Evolutionary conservation across 2,797 vertebrate species (phyloP).

Genomic region (Phaenicophaeus curvirostris): DNA sequence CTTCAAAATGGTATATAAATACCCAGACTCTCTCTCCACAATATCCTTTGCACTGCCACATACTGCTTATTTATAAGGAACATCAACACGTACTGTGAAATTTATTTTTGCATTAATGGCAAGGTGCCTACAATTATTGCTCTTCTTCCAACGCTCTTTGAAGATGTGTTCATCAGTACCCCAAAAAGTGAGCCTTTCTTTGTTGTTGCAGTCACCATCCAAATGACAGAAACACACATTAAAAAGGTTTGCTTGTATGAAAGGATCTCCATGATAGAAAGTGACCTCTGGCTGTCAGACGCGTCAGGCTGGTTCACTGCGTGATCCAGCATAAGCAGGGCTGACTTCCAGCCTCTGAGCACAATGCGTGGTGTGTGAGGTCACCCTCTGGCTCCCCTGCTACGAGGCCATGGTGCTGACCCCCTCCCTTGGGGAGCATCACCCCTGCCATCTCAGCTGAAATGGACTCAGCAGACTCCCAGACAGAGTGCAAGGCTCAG

Average conservation of each 20-base stretch:
- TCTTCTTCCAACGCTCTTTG: neutral
- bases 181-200: neutral
- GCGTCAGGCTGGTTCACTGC: rapidly evolving
- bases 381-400: neutral
- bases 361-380: conserved; percentile 6
- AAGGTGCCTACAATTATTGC: neutral
- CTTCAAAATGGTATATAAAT: neutral
- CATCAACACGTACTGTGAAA: neutral
- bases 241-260: neutral
- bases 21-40: neutral
- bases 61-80: neutral
- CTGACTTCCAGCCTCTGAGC: conserved; percentile 8
- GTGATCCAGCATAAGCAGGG: neutral
- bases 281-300: neutral
- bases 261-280: neutral
- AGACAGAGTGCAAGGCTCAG: neutral
- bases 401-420: neutral
- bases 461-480: neutral
- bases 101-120: neutral
- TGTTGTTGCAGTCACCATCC: neutral
- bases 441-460: conserved; percentile 42
- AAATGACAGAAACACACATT: neutral
- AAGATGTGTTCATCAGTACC: neutral
- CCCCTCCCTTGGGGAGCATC: neutral
- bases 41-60: neutral